These are phyloP conservation scores for Diachrysia chrysitis DNA, from an alignment of 2,888 invertebrate genomes.

Conservation along the genomic window DNA sequence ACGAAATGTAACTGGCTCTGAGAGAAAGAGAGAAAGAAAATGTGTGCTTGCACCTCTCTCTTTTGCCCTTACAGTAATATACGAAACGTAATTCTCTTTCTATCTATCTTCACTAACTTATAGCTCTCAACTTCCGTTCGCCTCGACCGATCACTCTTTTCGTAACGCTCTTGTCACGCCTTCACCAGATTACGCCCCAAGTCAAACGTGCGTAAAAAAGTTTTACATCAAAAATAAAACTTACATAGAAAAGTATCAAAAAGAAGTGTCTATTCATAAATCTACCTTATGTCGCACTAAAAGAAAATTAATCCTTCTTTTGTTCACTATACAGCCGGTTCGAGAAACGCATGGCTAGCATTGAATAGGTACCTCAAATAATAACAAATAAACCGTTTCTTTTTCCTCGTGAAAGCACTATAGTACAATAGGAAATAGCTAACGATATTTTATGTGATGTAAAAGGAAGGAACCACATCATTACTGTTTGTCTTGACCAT, in stretches of 20 bases:
- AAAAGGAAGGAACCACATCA: slow-evolving; percentile 8
- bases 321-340: neutral
- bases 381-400: neutral
- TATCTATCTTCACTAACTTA: too few species aligned
- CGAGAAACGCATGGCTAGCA: neutral
- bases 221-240: neutral
- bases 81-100: too few species aligned
- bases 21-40: too few species aligned
- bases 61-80: too few species aligned
- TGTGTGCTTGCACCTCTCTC: too few species aligned
- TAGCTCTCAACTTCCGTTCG: too few species aligned
- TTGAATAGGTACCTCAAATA: too few species aligned
- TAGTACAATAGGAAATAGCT: slow-evolving; percentile 5
- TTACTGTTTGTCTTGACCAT: neutral
- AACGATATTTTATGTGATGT: slow-evolving; percentile 1
- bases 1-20: too few species aligned
- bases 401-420: neutral
- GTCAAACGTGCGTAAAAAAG: too few species aligned
- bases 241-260: neutral
- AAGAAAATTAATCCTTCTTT: slow-evolving; percentile 1
- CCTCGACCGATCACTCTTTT: too few species aligned
- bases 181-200: too few species aligned
- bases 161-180: too few species aligned
- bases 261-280: neutral
- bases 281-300: neutral